phyloP scores from a whole-genome alignment of 2,888 invertebrate species.

The Philaethria dido region DNA sequence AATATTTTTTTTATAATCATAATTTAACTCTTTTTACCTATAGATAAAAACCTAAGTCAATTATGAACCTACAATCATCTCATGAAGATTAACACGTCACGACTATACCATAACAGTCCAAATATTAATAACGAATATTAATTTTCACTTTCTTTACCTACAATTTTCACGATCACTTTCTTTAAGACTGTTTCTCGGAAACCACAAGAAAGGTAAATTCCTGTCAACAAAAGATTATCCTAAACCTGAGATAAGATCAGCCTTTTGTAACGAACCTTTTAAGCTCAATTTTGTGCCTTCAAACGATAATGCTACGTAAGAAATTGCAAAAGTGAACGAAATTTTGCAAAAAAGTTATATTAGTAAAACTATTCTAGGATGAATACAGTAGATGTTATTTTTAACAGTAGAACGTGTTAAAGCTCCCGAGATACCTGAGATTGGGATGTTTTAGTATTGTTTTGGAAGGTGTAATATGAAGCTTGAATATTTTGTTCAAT shows the following conservation, averaged over 20 bases:
- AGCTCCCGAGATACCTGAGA: slow-evolving; percentile 2
- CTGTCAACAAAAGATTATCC: slow-evolving; percentile 81
- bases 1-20: too few species aligned
- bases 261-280: slow-evolving; percentile 35
- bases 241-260: slow-evolving; percentile 53
- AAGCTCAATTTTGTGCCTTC: slow-evolving; percentile 18
- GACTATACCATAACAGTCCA: background rate
- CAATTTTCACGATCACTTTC: slow-evolving; percentile 61
- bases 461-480: background rate
- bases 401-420: slow-evolving; percentile 16
- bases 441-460: background rate
- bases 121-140: background rate
- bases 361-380: slow-evolving; percentile 16
- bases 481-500: background rate
- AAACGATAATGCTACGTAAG: background rate
- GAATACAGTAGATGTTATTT: slow-evolving; percentile 16
- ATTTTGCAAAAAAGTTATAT: slow-evolving; percentile 9
- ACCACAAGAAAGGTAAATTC: slow-evolving; percentile 56
- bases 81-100: background rate
- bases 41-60: too few species aligned
- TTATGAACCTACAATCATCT: too few species aligned
- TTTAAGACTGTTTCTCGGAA: slow-evolving; percentile 58
- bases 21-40: too few species aligned
- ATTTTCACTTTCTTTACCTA: slow-evolving; percentile 17
- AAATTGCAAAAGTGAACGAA: background rate